A percentile compares a stretch with the other conserved stretches of the same genome.
Conservation (phyloP, 2,113 vertebrate genomes). For the Barbus barbus region DNA sequence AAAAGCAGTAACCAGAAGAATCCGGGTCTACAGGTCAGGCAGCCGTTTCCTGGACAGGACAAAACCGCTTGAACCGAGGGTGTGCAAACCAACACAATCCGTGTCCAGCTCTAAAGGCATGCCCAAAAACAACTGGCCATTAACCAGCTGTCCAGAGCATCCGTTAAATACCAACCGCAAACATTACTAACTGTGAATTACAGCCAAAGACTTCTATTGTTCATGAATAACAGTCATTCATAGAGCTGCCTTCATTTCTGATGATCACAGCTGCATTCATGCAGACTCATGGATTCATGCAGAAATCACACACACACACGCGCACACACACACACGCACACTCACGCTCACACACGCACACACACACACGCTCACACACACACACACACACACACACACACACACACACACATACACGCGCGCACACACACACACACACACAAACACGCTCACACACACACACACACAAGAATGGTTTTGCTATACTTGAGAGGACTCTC, state of each 20-base stretch:
- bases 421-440: no score
- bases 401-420: no score
- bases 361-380: no score
- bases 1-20: not conserved
- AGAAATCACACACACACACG: not conserved
- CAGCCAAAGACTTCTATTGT: not conserved
- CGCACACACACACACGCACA: no score
- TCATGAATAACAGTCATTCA: not conserved
- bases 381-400: no score
- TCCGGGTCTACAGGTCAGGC: not conserved
- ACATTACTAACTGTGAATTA: not conserved
- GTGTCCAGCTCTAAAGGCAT: not conserved
- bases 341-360: no score
- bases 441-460: no score
- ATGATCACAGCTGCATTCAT: not conserved
- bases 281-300: not conserved
- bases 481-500: no score
- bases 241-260: not conserved
- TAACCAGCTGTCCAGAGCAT: not conserved
- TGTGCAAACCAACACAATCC: not conserved
- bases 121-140: not conserved
- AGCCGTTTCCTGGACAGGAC: no score
- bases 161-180: not conserved
- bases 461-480: no score
- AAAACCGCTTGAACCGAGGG: not conserved